Evolutionary conservation across 1,140 invertebrate genomes (phyloP).

Genomic region (Drosophila suzukii): DNA sequence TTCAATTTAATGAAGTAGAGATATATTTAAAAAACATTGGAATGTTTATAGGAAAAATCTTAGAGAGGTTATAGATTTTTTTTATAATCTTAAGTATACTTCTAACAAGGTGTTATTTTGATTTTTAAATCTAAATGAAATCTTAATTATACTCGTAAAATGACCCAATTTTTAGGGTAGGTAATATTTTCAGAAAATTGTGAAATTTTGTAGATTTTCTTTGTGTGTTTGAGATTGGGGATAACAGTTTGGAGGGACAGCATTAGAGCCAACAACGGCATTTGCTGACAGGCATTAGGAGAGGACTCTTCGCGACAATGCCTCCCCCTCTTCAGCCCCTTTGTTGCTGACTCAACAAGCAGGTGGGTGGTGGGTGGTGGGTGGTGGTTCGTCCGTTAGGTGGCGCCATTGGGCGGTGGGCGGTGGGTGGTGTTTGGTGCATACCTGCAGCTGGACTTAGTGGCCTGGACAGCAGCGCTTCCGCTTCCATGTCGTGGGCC

Average conservation of each 20-base stretch:
- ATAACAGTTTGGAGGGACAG: constrained; percentile 9
- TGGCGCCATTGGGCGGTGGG: neutral
- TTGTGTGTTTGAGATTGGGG: neutral
- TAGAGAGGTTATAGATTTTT: too few species aligned
- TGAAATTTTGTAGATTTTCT: neutral
- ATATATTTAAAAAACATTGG: too few species aligned
- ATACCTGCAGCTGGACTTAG: constrained; percentile 62
- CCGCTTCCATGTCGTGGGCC: constrained; percentile 59
- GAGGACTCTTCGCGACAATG: constrained; percentile 25
- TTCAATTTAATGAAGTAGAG: too few species aligned
- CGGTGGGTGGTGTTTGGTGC: neutral
- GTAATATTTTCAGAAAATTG: neutral
- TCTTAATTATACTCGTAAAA: too few species aligned
- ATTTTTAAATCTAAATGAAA: too few species aligned
- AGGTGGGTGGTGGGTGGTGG: constrained; percentile 14
- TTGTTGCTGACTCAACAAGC: constrained; percentile 64
- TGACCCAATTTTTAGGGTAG: too few species aligned
- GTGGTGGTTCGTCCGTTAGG: neutral
- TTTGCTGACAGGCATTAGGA: constrained; percentile 76
- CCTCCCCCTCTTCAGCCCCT: constrained; percentile 1
- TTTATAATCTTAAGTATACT: too few species aligned
- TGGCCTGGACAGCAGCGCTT: constrained; percentile 55
- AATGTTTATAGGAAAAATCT: too few species aligned
- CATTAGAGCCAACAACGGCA: constrained; percentile 54
- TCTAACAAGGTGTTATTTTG: too few species aligned